Evolutionary conservation across 2,113 vertebrate species (phyloP).

Genomic region (Ceratotherium simum): DNA sequence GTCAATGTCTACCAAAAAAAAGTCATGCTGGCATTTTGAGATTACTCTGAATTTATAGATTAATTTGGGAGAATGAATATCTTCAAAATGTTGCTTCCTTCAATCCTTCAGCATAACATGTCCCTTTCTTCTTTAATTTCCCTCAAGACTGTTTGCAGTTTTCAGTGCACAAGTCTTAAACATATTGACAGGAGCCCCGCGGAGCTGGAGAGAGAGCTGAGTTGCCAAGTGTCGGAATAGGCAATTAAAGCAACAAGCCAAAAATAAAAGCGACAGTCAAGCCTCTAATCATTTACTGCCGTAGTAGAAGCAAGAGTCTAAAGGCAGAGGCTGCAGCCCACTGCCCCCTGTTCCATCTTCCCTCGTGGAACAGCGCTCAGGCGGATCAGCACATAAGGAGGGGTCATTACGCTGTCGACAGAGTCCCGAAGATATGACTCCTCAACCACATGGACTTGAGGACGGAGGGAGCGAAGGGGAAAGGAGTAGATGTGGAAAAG

Average conservation of each 20-base stretch:
- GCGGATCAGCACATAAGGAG: neutral
- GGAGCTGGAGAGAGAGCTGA: neutral
- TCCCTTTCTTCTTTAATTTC: neutral
- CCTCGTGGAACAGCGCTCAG: accelerated
- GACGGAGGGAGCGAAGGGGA: neutral
- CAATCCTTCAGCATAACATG: neutral
- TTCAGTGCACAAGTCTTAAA: neutral
- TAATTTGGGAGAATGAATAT: neutral
- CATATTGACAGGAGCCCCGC: neutral
- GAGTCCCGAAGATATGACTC: too few species aligned
- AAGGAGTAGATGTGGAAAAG: neutral
- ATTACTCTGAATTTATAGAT: neutral
- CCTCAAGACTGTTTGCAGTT: neutral
- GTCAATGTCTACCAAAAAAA: neutral
- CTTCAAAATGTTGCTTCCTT: neutral
- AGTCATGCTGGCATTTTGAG: neutral
- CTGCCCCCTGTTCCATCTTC: neutral
- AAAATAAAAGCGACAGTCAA: neutral
- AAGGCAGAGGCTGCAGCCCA: neutral
- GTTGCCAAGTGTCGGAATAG: neutral
- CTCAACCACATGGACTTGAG: neutral
- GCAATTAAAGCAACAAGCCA: neutral
- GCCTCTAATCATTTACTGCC: neutral
- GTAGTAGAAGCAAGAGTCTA: neutral
- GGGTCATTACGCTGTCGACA: neutral